Base-by-base conservation (phyloP, 1,140 invertebrate genomes). In the Sminthurinus signatus region DNA sequence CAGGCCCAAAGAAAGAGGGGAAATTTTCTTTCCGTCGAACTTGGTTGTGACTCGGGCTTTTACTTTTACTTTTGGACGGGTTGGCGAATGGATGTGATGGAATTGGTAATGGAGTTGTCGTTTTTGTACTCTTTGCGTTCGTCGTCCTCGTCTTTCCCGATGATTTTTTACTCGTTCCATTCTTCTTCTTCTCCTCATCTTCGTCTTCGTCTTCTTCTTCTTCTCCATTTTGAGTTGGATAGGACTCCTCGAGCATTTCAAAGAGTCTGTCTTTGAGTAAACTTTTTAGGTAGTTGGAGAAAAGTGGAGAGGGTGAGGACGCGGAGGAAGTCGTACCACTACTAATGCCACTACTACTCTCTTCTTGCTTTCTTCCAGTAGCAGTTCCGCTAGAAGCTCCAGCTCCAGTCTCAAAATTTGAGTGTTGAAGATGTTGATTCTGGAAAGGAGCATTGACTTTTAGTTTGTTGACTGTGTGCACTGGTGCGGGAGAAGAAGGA, bases 221-320 rank as follows among this genome's bases (percentile, higher is more conserved):
- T 23, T 36, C 5, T 43, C 39, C 36, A 4, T 36, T 36, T 5
- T 36, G 50, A 25, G 12, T 52, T 23, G 2, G 25, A 23, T 8
- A 46, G 48, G 32, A 29, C 36, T 68, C 65, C 12, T 63, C 56
- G 0, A 66, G 43, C 2, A 69, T 60, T 44, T 69, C 63, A 4
- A 19, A 5, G 2, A 69, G 48, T 15, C 60, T 21, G 8, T 69
- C 68, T 52, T 69, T 69, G 15, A 69, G 48, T 17, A 69, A 31
- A 36, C 29, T 42, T 46, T 69, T 69, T 2, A 50, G 14, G 3
- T 31, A 56, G 5, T 25, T 10, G 5, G 50, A 36, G 32, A 8
- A 36, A 8, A 15, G 15, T 8, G 32, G 32, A 36, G 32, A 8
- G 32, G 32, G 5, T 5, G 15, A 36, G 15, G 32, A 8, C 5